A percentile compares a stretch with the other conserved stretches of the same genome.
Conservation (phyloP, 2,888 invertebrate species). For the Coenonympha arcania region DNA sequence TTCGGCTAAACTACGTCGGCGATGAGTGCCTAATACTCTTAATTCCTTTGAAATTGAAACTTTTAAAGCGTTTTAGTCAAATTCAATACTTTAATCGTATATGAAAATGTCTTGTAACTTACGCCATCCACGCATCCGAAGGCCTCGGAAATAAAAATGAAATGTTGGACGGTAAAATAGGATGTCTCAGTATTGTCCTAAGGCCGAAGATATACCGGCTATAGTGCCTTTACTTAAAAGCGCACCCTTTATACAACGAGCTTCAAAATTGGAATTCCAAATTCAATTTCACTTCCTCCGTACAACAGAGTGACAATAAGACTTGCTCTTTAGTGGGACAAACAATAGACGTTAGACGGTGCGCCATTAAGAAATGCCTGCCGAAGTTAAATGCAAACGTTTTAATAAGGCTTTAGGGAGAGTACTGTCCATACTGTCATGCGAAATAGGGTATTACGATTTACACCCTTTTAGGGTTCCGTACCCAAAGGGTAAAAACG, state of each 20-base stretch:
- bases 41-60: too few species aligned
- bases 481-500: too few species aligned
- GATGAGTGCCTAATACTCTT: too few species aligned
- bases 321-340: not conserved
- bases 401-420: not conserved
- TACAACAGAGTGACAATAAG: not conserved
- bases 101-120: slow-evolving; percentile 20
- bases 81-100: too few species aligned
- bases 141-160: slow-evolving; percentile 52
- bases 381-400: not conserved
- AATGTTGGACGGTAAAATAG: slow-evolving; percentile 48
- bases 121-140: slow-evolving; percentile 29
- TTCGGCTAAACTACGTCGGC: too few species aligned
- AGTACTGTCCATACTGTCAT: too few species aligned
- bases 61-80: too few species aligned
- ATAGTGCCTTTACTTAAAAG: slow-evolving; percentile 12
- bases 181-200: slow-evolving; percentile 37
- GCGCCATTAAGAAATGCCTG: not conserved
- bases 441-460: too few species aligned
- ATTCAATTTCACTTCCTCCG: slow-evolving; percentile 5
- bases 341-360: not conserved
- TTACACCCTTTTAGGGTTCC: too few species aligned
- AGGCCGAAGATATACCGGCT: slow-evolving; percentile 8
- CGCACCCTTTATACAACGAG: slow-evolving; percentile 7
- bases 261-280: slow-evolving; percentile 8